phyloP scores from a whole-genome alignment of 2,797 vertebrate species.

The Hippopotamyrus pictus region DNA sequence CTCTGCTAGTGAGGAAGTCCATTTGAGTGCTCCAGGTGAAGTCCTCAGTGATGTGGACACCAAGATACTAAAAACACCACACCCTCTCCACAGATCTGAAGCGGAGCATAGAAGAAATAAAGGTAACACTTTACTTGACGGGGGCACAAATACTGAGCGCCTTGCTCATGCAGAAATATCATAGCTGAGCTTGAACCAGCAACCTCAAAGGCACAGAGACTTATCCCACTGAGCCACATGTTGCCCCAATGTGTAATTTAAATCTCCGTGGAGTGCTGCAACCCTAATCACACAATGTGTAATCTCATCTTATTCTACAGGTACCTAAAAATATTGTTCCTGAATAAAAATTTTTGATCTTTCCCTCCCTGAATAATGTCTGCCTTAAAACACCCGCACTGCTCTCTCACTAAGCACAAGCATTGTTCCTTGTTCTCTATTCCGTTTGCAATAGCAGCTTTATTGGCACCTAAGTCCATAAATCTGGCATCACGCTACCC shows the following conservation, averaged over 20 bases:
- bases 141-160: too few species aligned
- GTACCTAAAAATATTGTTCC: not conserved
- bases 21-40: too few species aligned
- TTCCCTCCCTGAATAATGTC: not conserved
- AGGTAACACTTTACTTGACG: too few species aligned
- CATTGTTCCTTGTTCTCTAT: not conserved
- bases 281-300: not conserved
- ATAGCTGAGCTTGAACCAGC: not conserved
- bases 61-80: too few species aligned
- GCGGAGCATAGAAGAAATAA: too few species aligned
- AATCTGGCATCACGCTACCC: not conserved
- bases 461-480: not conserved
- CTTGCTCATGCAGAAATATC: not conserved
- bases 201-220: not conserved
- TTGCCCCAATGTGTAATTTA: not conserved
- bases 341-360: not conserved
- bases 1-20: too few species aligned
- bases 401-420: not conserved
- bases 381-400: not conserved
- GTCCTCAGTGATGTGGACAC: too few species aligned
- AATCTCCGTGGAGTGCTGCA: not conserved
- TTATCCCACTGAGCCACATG: not conserved
- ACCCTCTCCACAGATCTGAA: too few species aligned
- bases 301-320: not conserved
- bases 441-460: not conserved